Evolutionary conservation across 2,113 vertebrate species (phyloP).

Genomic region (Harpagus bidentatus): DNA sequence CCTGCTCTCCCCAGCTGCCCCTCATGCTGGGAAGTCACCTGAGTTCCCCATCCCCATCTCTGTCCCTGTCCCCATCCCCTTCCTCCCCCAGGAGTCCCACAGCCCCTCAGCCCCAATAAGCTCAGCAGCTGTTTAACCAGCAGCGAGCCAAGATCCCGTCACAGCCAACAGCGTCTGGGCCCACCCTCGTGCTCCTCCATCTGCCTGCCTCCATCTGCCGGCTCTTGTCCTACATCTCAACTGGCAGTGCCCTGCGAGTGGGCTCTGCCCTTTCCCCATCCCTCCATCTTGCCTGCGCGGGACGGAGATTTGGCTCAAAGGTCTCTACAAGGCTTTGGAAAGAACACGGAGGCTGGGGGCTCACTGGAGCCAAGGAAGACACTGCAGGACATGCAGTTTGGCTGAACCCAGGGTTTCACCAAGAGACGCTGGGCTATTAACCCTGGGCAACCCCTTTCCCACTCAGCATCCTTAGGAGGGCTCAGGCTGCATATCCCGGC

Average conservation of each 20-base stretch:
- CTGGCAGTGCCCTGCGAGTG: accelerated
- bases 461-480: neutral
- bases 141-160: slow-evolving; percentile 15
- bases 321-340: neutral
- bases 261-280: neutral
- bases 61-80: too few relatives aligned
- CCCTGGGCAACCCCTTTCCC: neutral
- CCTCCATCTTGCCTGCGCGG: neutral
- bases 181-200: neutral
- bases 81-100: neutral
- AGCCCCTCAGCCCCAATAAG: neutral
- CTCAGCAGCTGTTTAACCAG: slow-evolving; percentile 23
- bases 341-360: neutral
- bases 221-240: neutral
- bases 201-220: neutral
- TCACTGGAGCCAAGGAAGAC: neutral
- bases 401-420: neutral
- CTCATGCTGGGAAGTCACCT: neutral
- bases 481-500: accelerated
- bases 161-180: accelerated
- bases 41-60: too few relatives aligned
- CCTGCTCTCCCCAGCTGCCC: neutral
- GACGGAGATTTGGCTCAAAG: neutral
- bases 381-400: accelerated
- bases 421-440: neutral